Percentiles rank a stretch among this genome's conserved stretches.
phyloP scores from a whole-genome alignment of 2,888 invertebrate species.

The Nymphalis c-album region DNA sequence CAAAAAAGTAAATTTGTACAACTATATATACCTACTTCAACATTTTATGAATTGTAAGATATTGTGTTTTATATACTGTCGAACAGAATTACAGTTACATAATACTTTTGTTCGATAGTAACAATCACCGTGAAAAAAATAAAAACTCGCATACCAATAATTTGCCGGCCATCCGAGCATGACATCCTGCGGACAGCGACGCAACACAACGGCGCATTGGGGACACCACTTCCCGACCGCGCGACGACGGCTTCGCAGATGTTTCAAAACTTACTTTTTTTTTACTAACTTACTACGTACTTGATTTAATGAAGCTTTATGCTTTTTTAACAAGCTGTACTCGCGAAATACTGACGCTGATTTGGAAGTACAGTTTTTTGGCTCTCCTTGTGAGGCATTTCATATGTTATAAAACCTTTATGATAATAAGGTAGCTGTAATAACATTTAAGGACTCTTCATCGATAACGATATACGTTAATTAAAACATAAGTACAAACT shows the following conservation, averaged over 20 bases:
- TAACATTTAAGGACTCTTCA: too few relatives aligned
- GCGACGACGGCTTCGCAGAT: slow-evolving; percentile 21
- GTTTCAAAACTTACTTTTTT: slow-evolving; percentile 20
- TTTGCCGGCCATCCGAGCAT: slow-evolving; percentile 46
- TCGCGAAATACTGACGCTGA: too few relatives aligned
- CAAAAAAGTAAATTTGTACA: too few relatives aligned
- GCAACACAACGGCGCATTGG: slow-evolving; percentile 46
- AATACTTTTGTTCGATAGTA: slow-evolving; percentile 21
- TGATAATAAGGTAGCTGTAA: too few relatives aligned
- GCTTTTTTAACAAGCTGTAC: too few relatives aligned
- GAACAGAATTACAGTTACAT: slow-evolving; percentile 20
- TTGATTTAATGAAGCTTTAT: not conserved
- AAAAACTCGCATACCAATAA: slow-evolving; percentile 37
- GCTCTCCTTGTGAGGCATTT: too few relatives aligned
- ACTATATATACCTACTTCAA: too few relatives aligned
- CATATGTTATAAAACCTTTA: too few relatives aligned
- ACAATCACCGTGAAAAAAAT: slow-evolving; percentile 40
- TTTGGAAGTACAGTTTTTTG: too few relatives aligned
- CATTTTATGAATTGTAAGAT: too few relatives aligned
- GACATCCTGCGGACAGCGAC: slow-evolving; percentile 50
- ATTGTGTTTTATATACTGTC: not conserved
- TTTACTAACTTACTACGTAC: not conserved
- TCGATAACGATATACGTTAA: too few relatives aligned
- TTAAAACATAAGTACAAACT: too few relatives aligned
- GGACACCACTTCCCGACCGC: slow-evolving; percentile 64